Evolutionary conservation across 2,113 vertebrate genomes (phyloP), one percentile per base, ranked within the genome.

Genomic region (Rhinichthys klamathensis): DNA sequence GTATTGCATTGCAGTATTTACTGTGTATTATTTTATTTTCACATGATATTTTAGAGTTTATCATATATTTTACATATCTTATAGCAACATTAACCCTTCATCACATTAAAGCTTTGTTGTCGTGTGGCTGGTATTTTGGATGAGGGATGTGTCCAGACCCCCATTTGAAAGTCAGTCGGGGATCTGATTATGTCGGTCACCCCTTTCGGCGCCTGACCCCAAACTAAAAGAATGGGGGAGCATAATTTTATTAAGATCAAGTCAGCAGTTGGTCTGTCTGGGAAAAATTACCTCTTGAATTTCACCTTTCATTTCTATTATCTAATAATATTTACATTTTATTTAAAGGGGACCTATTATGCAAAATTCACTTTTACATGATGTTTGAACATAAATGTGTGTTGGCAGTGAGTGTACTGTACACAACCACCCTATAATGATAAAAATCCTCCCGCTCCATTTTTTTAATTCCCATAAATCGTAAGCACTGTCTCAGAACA

Each of bases 151-250:
- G 77, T 27, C 65, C 5, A 72, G 84, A 80, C 84, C 77, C 84
- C 61, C n/a, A 85, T 85, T 80, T 85, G 75, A 78, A 85, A 73
- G 78, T 69, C 84, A 60, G 76, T 72, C 84, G 18, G 77, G 51
- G 84, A 85, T 80, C 84, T 80, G 51, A 85, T 85, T 80, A 70
- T 85, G 63, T 73, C 76, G 6, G 61, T 72, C 69, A 65, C 63
- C 77, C 63, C 84, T 70, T 67, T 73, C 38, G 32, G 76, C 65
- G 61, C 76, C 65, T 85, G 76, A 69, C 76, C 75, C 84, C 84
- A 54, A 46, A 80, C 16, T 11, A 5, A 46, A 35, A 65, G 38
- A 30, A 65, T 49, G 78, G 60, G 58, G 78, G 78, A 80, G 38
- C 38, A 18, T 65, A 44, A 44, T 65, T 63, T 80, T 63, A 60